Base-by-base conservation (phyloP, 1,140 invertebrate genomes). In the Microplitis demolitor region DNA sequence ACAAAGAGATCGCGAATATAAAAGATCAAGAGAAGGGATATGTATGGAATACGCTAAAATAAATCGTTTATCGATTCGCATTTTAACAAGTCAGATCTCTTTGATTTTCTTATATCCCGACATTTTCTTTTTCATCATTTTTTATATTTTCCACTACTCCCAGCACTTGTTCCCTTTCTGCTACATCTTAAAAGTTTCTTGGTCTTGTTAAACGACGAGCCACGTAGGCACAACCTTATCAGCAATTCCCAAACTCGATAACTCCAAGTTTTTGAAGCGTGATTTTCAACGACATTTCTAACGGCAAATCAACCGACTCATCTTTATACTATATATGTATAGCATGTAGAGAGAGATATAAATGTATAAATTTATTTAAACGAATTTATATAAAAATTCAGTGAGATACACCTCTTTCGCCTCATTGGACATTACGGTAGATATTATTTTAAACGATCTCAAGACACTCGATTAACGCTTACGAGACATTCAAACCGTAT, bases 41-140 rank as follows among this genome's bases (percentile, higher is more conserved):
- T 45, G 39, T 54, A 58, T 11, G 31, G 56, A 58, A 58, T 58
- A 31, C 24, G 56, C 24, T 58, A 24, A 58, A 58, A 58, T 58
- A 58, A 58, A 58, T 58, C 56, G 24, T 58, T 58, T 58, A 58
- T 58, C 56, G 56, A 58, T 31, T 58, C 14, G 9, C 56, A 58
- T 24, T 58, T 58, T 58, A 58, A 58, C 56, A 31, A 58, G 24
- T 58, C 14, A 58, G 56, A 58, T 58, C 24, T 58, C 56, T 58
- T 45, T 45, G 39, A 6, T 11, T 6, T 45, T 45, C 39, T 45
- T 45, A 45, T 45, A 45, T 8, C 39, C 39, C 39, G 39, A 45
- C 0, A 45, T 45, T 45, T 45, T 39, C 4, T 45, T 45, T 45
- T 45, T 45, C 39, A 45, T 45, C 39, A 45, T 45, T 45, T 45